phyloP scores from a whole-genome alignment of 2,797 vertebrate species.

The Hypotaenidia philippensis region DNA sequence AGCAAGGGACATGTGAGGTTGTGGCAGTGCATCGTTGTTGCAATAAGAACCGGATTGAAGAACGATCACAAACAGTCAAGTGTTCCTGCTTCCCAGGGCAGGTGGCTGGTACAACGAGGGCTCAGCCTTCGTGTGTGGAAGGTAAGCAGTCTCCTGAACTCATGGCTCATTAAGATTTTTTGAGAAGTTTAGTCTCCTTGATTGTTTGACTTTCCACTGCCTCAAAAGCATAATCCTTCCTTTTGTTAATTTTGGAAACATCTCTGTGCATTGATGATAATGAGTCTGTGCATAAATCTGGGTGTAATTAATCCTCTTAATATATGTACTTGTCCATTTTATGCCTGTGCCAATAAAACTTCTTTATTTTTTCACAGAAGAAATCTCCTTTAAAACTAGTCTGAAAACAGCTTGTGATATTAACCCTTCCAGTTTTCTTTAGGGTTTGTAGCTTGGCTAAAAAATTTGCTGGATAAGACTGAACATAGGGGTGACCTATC shows the following conservation, averaged over 20 bases:
- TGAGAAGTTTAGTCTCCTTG: not conserved
- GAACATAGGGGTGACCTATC: not conserved
- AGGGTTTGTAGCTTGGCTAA: not conserved
- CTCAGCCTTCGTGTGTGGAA: conserved; percentile 95
- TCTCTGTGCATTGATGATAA: conserved; percentile 47
- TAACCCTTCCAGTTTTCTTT: conserved; percentile 4
- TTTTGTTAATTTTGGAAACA: conserved; percentile 61
- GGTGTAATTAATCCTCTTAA: conserved; percentile 77
- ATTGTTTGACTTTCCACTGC: conserved; percentile 12
- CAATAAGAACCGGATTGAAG: conserved; percentile 96
- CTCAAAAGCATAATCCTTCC: conserved; percentile 39
- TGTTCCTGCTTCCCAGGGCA: conserved; percentile 96
- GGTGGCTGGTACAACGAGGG: conserved; percentile 93
- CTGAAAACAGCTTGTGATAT: not conserved
- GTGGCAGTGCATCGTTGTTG: conserved; percentile 94
- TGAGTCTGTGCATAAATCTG: conserved; percentile 69
- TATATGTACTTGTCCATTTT: conserved; percentile 62
- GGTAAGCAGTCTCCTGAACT: conserved; percentile 79
- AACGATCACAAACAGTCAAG: conserved; percentile 95
- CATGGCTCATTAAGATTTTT: not conserved
- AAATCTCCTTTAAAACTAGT: conserved; percentile 6
- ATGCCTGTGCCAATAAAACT: conserved; percentile 32
- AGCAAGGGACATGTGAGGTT: conserved; percentile 94
- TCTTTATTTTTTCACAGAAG: not conserved
- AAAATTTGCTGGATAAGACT: not conserved